A percentile compares a stretch with the other conserved stretches of the same genome.
Conservation (phyloP, 2,888 invertebrate species). For the Alsophila aescularia region DNA sequence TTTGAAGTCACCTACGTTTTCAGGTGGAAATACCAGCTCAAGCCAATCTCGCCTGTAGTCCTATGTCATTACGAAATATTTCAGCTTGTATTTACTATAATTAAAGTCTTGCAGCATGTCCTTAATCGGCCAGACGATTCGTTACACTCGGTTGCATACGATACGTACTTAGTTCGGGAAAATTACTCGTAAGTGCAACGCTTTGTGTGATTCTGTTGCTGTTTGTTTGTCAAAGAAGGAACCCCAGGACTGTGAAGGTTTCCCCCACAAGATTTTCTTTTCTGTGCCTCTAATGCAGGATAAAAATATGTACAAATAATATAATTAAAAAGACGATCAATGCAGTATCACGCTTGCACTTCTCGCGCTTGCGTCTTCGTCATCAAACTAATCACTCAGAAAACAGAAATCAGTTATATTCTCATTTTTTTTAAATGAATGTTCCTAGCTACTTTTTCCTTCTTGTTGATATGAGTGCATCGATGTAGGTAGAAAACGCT, state of each 20-base stretch:
- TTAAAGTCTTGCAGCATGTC: constrained; percentile 62
- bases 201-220: not conserved
- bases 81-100: constrained; percentile 46
- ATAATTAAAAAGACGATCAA: no score
- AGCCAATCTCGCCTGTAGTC: constrained; percentile 51
- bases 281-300: no score
- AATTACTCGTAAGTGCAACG: constrained; percentile 16
- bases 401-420: no score
- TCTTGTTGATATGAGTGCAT: not conserved
- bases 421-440: no score
- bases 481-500: not conserved
- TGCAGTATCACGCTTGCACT: no score
- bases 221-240: no score
- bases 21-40: constrained; percentile 48
- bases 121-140: constrained; percentile 65
- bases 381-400: no score
- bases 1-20: constrained; percentile 61
- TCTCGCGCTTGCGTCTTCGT: no score
- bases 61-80: constrained; percentile 46
- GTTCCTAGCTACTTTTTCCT: not conserved
- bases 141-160: constrained; percentile 54
- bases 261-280: not conserved
- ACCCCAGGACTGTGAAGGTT: not conserved
- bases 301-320: no score
- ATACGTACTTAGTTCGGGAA: constrained; percentile 40